These are phyloP conservation scores for cattle (Bos taurus) DNA, from an alignment of 2,113 vertebrate species.

Conservation along the genomic window DNA sequence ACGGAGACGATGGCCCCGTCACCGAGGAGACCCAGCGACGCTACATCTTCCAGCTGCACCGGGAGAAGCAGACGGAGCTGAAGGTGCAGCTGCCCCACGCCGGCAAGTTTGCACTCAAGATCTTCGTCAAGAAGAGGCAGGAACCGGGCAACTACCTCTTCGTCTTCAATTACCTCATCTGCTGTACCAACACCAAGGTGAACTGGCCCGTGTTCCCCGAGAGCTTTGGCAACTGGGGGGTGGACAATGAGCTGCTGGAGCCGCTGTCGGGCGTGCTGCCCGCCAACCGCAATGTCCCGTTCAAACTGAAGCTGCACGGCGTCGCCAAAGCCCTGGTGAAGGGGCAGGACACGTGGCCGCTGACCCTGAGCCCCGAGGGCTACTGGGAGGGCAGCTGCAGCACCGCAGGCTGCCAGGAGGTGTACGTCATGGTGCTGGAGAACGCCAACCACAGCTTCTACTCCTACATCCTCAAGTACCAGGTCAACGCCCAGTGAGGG, in stretches of 20 bases:
- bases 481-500: constrained; percentile 78
- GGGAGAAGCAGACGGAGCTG: constrained; percentile 76
- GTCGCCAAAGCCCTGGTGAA: constrained; percentile 81
- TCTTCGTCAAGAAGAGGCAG: constrained; percentile 83
- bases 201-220: constrained; percentile 84
- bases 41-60: constrained; percentile 79
- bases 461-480: constrained; percentile 83
- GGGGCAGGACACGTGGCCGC: constrained; percentile 72
- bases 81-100: constrained; percentile 83
- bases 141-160: constrained; percentile 80
- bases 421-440: constrained; percentile 84
- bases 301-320: constrained; percentile 82
- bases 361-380: constrained; percentile 76
- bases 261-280: constrained; percentile 83
- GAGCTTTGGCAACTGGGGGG: constrained; percentile 80
- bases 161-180: constrained; percentile 86
- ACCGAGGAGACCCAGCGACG: constrained; percentile 68
- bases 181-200: constrained; percentile 79
- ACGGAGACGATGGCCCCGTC: constrained; percentile 53
- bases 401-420: constrained; percentile 80
- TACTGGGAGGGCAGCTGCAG: constrained; percentile 86
- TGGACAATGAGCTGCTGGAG: constrained; percentile 84
- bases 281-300: constrained; percentile 77
- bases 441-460: constrained; percentile 84
- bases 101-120: constrained; percentile 81